Percentiles rank a stretch among this genome's conserved stretches.
phyloP scores from a whole-genome alignment of 2,797 vertebrate genomes.

The Scyliorhinus canicula region DNA sequence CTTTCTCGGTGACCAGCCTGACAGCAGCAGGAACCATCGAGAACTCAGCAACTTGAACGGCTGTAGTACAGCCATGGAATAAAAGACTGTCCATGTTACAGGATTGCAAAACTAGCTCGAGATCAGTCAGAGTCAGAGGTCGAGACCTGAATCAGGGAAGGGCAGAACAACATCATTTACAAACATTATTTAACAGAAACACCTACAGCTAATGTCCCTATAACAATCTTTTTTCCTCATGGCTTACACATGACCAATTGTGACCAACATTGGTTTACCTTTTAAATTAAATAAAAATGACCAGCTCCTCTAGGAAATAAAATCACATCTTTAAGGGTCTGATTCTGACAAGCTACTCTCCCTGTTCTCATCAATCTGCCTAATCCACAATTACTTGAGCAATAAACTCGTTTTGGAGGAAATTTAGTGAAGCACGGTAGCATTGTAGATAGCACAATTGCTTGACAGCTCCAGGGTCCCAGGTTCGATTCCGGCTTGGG shows the following conservation, averaged over 20 bases:
- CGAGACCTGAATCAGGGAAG: conserved; percentile 60
- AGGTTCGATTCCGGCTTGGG: too few relatives aligned
- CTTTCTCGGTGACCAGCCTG: conserved; percentile 74
- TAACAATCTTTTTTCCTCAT: neutral
- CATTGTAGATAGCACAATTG: too few relatives aligned
- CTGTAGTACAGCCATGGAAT: conserved; percentile 61
- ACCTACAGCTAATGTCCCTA: neutral
- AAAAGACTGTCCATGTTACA: conserved; percentile 62
- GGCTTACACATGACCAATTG: neutral
- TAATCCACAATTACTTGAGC: too few relatives aligned
- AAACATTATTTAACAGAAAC: neutral
- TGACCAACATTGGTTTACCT: neutral
- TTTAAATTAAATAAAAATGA: neutral
- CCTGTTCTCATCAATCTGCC: neutral
- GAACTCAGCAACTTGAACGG: conserved; percentile 60
- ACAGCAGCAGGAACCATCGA: conserved; percentile 72
- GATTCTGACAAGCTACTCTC: neutral
- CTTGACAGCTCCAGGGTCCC: too few relatives aligned
- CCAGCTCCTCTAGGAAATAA: neutral
- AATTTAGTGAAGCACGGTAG: too few relatives aligned
- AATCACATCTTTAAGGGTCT: neutral
- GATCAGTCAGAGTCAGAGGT: conserved; percentile 78
- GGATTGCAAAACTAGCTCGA: conserved; percentile 71
- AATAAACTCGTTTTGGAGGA: too few relatives aligned
- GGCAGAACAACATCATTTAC: neutral